Evolutionary conservation across 1,140 invertebrate genomes (phyloP), one percentile per base, ranked within the genome.

Genomic region (Maconellicoccus hirsutus): DNA sequence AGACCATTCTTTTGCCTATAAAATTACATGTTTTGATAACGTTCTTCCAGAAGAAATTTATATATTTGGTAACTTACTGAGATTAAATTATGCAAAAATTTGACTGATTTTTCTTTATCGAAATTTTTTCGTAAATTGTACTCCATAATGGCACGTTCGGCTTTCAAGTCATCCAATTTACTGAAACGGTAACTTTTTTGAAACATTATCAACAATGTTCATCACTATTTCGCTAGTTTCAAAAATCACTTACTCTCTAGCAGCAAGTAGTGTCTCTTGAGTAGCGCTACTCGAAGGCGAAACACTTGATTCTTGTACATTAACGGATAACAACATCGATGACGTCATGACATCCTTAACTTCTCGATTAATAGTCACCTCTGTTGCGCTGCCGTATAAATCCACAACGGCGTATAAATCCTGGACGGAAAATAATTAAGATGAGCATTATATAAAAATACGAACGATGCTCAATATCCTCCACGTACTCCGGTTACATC

Each of bases 391-490:
- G 3, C 88, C 88, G 74, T 85, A 86, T 7, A 93, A 76, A 76
- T 93, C 91, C 59, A 90, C 82, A 1, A 90, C 85, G 6, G 84
- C 87, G 78, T 86, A 89, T 25, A 90, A 85, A 81, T 85, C 85
- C 86, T 88, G 79, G 16, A 81, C 79, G 71, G 72, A 71, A 66
- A 10, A 23, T 4, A 66, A 66, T 23, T 23, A 66, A 23, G 4
- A 19, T 19, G 16, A 19, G 4, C 52, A 59, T 19, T 7, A 59
- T 59, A 59, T 59, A 33, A 33, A n/a, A n/a, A n/a, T n/a, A n/a
- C n/a, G n/a, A n/a, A n/a, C n/a, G n/a, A n/a, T n/a, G n/a, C n/a
- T n/a, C n/a, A n/a, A n/a, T n/a, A n/a, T n/a, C n/a, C n/a, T 52
- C 16, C 75, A 72, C 73, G 76, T 77, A 87, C 87, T 78, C 88